phyloP scores from a whole-genome alignment of 2,888 invertebrate genomes.

The Parthenolecanium corni region DNA sequence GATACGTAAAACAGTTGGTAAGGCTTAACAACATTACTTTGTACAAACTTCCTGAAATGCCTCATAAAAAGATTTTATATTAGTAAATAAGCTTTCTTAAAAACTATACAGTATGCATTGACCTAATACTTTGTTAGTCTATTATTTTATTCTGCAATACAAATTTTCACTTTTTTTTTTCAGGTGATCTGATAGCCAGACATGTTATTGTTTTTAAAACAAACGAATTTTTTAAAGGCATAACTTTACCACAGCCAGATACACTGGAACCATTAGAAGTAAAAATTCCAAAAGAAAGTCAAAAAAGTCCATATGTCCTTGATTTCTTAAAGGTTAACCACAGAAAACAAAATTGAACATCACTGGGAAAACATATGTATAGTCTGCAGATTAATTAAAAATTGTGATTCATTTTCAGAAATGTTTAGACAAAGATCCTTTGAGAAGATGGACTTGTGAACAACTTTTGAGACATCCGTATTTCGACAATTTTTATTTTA shows the following conservation, averaged over 20 bases:
- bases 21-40: constrained; percentile 3
- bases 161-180: constrained; percentile 30
- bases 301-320: constrained; percentile 51
- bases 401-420: constrained; percentile 49
- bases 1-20: constrained; percentile 79
- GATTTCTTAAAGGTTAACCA: constrained; percentile 67
- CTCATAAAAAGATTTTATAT: too few species aligned
- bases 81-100: too few species aligned
- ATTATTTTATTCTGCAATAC: too few species aligned
- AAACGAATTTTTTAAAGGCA: constrained; percentile 88
- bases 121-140: too few species aligned
- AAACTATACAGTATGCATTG: too few species aligned
- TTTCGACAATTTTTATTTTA: constrained; percentile 78
- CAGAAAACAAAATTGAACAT: neutral
- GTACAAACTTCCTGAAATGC: too few species aligned
- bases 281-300: constrained; percentile 63
- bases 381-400: neutral
- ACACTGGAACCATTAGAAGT: constrained; percentile 71
- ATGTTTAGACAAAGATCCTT: constrained; percentile 91
- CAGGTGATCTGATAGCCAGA: constrained; percentile 76
- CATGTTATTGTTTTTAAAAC: constrained; percentile 93
- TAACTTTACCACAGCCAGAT: constrained; percentile 83
- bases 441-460: constrained; percentile 81
- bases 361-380: neutral
- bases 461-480: constrained; percentile 80